Conservation (phyloP, 2,797 vertebrate species). For the Sphenopsis melanotis region DNA sequence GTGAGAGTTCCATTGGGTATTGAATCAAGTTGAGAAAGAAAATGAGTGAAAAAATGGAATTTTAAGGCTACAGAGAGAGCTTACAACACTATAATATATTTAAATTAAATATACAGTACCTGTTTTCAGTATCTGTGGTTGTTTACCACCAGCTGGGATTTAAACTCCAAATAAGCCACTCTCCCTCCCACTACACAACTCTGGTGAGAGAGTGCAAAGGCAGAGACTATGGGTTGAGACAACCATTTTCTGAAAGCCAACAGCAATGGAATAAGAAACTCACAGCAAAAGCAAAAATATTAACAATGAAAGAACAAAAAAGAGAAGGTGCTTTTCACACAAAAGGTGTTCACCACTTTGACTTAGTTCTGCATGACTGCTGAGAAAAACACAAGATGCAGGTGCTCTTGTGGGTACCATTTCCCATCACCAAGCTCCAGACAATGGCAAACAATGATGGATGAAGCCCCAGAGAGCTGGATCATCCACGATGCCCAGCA, state of each 20-base stretch:
- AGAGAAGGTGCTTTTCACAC: not conserved
- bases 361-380: not conserved
- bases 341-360: not conserved
- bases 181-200: not conserved
- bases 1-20: not conserved
- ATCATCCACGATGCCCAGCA: accelerated
- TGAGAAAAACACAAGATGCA: not conserved
- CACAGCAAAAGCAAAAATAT: not conserved
- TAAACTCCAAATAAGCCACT: not conserved
- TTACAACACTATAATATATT: not conserved
- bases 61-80: not conserved
- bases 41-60: not conserved
- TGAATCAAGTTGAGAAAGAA: not conserved
- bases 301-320: not conserved
- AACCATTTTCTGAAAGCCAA: not conserved
- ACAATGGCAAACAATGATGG: not conserved
- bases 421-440: not conserved
- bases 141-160: not conserved
- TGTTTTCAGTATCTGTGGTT: not conserved
- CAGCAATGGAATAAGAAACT: not conserved
- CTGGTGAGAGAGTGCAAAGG: not conserved
- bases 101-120: not conserved
- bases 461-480: not conserved
- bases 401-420: accelerated
- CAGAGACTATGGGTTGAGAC: not conserved